Evolutionary conservation across 2,113 vertebrate genomes (phyloP), one percentile per base, ranked within the genome.

Genomic region (Spea multiplicata): DNA sequence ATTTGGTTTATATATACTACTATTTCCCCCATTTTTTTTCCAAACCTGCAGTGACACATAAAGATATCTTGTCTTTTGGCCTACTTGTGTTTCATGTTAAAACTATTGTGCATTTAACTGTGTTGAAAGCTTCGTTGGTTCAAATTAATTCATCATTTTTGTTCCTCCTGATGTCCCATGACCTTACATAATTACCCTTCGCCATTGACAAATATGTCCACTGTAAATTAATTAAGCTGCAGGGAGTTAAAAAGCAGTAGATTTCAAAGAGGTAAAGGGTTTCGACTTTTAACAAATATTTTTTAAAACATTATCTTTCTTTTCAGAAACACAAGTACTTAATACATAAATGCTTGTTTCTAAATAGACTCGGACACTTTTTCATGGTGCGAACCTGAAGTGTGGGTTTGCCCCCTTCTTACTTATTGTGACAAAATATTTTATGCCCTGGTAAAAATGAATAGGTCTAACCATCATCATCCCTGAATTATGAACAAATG

Each of bases 181-280:
- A 47, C 13, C 45, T 71, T 65, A 30, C 44, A 52, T 16, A 44
- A 6, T 13, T 13, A 16, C 53, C 10, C 68, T 55, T 65, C 72
- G 64, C 76, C 61, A 72, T 71, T 78, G 76, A 78, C 44, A 46
- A 69, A 55, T 69, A 71, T 55, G 66, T 69, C 52, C 53, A 61
- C 66, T 17, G 55, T 44, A 62, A 67, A 71, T 13, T 12, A 44
- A 44, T 48, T 46, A 61, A 59, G n/a, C 55, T 44, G 9, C 52
- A 6, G 30, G 69, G 17, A 10, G 50, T 6, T 53, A 10, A 12
- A 71, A 72, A 17, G 30, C 16, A 10, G 69, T 66, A 57, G 44
- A 64, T 65, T 62, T 72, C 76, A 72, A 69, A 66, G 76, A 78
- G 76, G 73, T 69, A 78, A 72, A 62, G 13, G 55, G 44, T 17